These are phyloP conservation scores for Rhineura floridana DNA, from an alignment of 2,113 vertebrate genomes.

Conservation along the genomic window DNA sequence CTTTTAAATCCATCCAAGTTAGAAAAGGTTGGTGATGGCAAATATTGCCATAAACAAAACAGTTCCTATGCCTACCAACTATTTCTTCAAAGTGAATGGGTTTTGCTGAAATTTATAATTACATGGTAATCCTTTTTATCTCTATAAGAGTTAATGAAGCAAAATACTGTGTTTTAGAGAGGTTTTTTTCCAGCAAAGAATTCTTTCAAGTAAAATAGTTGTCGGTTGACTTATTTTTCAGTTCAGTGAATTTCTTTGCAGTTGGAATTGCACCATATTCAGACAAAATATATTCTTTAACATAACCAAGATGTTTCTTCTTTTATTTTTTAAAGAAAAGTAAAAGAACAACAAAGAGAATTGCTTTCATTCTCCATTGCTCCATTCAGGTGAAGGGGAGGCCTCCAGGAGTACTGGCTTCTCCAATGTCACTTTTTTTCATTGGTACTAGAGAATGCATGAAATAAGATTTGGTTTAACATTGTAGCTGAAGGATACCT, in stretches of 20 bases:
- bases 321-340: conserved; percentile 24
- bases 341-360: neutral
- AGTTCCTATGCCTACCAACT: neutral
- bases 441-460: neutral
- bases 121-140: conserved; percentile 27
- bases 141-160: conserved; percentile 27
- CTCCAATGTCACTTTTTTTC: neutral
- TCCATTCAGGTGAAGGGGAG: neutral
- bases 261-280: conserved; percentile 25
- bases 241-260: conserved; percentile 39
- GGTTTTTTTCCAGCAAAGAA: conserved; percentile 12
- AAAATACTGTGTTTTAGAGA: conserved; percentile 9
- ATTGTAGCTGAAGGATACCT: neutral
- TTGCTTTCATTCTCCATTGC: neutral
- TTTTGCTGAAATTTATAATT: conserved; percentile 42
- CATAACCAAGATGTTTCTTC: neutral
- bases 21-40: neutral
- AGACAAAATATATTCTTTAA: conserved; percentile 29
- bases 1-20: neutral
- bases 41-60: neutral
- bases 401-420: neutral
- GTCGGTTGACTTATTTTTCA: conserved; percentile 36
- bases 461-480: neutral
- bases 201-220: conserved; percentile 44
- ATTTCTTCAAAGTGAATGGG: conserved; percentile 20